Base-by-base conservation (phyloP, 2,888 invertebrate genomes). In the Lithodes maja region DNA sequence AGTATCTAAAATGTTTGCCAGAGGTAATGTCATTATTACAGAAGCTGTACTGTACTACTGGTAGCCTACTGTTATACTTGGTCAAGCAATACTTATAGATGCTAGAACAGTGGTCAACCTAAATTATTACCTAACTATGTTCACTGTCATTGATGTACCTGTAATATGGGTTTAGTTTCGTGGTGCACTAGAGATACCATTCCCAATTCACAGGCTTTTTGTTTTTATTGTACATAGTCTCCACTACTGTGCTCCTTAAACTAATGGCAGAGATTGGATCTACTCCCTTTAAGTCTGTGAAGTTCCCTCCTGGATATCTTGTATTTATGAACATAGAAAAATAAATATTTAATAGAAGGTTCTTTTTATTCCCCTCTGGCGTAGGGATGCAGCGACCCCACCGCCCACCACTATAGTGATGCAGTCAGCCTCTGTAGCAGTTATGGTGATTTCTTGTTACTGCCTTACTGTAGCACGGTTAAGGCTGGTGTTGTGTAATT, bases 251-350 rank as follows among this genome's bases (percentile, higher is more conserved):
- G 12, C 71, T n/a, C n/a, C 50, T 15, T 50, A 49, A 68, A 9
- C 52, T 82, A 69, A 69, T 69, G 50, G 49, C 17, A 5, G 55
- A 55, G 80, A 80, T 61, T 61, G 61, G 61, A 61, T 7, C 5
- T 7, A 61, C 61, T 12, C 61, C 61, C 61, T 7, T 61, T 7
- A 61, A 61, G 5, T 61, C 61, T 61, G 61, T 61, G 61, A 12
- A 7, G 5, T 61, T 12, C 61, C 61, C 12, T 61, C 61, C 12
- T 82, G n/a, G 69, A 15, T 69, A 82, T 82, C 68, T 55, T 82
- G 69, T 82, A 82, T 55, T 82, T 82, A 82, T 82, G 49, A 69
- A 82, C 33, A 69, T 82, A 69, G 82, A 50, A 61, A 50, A 50
- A 15, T n/a, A 80, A 80, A 80, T 5, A 80, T 71, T 71, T n/a